Base-by-base conservation (phyloP, 2,797 vertebrate species). In the Arrhamphus sclerolepis region DNA sequence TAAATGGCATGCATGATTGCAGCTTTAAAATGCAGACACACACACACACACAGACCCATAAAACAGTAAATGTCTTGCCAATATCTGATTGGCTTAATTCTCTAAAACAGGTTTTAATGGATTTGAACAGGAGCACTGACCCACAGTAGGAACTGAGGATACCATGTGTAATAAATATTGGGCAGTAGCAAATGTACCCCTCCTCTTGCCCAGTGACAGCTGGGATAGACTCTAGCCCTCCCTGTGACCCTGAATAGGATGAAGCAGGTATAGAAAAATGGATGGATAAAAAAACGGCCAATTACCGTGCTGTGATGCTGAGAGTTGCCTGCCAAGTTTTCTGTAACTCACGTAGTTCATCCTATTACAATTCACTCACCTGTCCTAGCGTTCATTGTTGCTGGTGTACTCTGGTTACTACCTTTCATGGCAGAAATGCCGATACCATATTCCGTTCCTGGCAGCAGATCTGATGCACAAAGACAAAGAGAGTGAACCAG, bases 321-420 rank as follows among this genome's bases (percentile, higher is more conserved):
- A 18, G 6, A 57, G 53, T 48, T 49, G 26, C 26, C 29, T 2
- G 11, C 16, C 20, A 50, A 5, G 0, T 9, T 38, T 34, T 31
- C 52, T 66, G 21, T 59, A 28, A 40, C 41, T 65, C 31, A 20
- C 43, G 64, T 17, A 39, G 44, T 17, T 56, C 63, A 38, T 16
- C 34, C 13, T 8, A 46, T 44, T 44, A 3, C 65, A 20, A 48
- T 72, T 50, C 11, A 63, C 94, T 95, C 75, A 98, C 98, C 95
- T 0, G 98, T 99, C 71, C 97, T 94, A 68, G 97, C 96, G 0
- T 99, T 99, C 95, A 98, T 96, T 44, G 98, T 99, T 0, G 96
- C 95, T 0, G 98, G 96, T 24, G 94, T 90, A 0, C 98, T 99
- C 88, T 97, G 95, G 82, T 97, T 95, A 52, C 75, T 90, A 22